Base-by-base conservation (phyloP, 2,888 invertebrate genomes). In the Trissolcus brochymenae region DNA sequence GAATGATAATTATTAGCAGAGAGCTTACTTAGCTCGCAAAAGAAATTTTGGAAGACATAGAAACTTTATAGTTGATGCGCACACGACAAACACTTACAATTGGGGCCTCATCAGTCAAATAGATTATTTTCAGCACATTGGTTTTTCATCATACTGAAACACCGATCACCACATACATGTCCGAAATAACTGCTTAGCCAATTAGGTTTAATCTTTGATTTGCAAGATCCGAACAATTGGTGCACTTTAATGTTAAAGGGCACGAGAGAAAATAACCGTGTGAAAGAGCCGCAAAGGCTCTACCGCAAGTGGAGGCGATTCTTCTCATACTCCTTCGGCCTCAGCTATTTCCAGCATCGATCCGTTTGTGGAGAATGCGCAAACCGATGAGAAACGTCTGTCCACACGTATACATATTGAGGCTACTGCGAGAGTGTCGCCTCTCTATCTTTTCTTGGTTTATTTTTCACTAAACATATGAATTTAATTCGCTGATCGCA, bases 301-400 rank as follows among this genome's bases (percentile, higher is more conserved):
- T 76, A 84, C 83, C 84, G 85, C 84, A 85, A 86, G 83, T 86
- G 82, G 85, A 86, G 85, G 84, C 87, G 84, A 87, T 86, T 87
- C 86, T 86, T 86, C 87, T 87, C 86, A 86, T 85, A 86, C 86
- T 83, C 81, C 84, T 82, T 83, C 81, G 84, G 78, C 83, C 84
- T 83, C 85, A 84, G 87, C 87, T 87, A 87, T 88, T 88, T 87
- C 86, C 87, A 87, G 85, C 87, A 88, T 88, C 88, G 88, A 88
- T 88, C 88, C 85, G 81, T 82, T 83, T 81, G 79, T 81, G 78
- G 83, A 81, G 85, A 84, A 83, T 85, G 85, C 83, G 85, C 84
- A 82, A 81, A 85, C 62, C 21, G 62, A 41, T 61, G 64, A 74
- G 74, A 74, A 75, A 66, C 50, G 35, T 35, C 35, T 46, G 71